These are phyloP conservation scores for Cyclargus thomasi DNA, from an alignment of 1,140 invertebrate genomes.

Conservation along the genomic window DNA sequence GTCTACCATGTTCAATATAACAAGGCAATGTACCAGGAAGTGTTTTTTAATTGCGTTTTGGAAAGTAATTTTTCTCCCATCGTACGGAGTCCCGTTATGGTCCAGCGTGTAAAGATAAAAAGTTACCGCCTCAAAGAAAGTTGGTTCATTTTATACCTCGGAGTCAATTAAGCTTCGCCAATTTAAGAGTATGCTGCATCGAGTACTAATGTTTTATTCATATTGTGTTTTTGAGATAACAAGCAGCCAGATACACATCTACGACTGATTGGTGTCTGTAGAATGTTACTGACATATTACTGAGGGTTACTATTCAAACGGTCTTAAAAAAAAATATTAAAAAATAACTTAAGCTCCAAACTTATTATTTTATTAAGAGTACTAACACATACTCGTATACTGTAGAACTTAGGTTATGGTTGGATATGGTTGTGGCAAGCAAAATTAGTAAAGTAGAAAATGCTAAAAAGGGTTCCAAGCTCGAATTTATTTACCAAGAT, in stretches of 20 bases:
- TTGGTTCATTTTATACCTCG: slow-evolving; percentile 69
- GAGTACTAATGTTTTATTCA: slow-evolving; percentile 71
- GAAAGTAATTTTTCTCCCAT: slow-evolving; percentile 19
- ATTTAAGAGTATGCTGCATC: slow-evolving; percentile 59
- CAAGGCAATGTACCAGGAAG: slow-evolving; percentile 10
- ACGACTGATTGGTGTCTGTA: slow-evolving; percentile 55
- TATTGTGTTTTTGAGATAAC: slow-evolving; percentile 74
- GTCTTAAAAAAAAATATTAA: too few species aligned
- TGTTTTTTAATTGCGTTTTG: slow-evolving; percentile 8
- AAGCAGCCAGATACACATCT: slow-evolving; percentile 71
- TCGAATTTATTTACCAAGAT: too few species aligned
- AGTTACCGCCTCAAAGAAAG: slow-evolving; percentile 19
- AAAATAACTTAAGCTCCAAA: too few species aligned
- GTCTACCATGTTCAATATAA: not conserved
- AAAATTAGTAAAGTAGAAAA: too few species aligned
- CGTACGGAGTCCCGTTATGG: slow-evolving; percentile 19
- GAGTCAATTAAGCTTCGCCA: slow-evolving; percentile 72
- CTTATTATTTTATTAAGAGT: too few species aligned
- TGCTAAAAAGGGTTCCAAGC: too few species aligned
- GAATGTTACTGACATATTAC: slow-evolving; percentile 35
- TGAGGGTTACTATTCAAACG: too few species aligned
- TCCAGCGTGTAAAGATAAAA: slow-evolving; percentile 23
- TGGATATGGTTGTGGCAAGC: too few species aligned
- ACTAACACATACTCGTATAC: too few species aligned
- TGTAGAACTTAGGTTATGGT: too few species aligned